Conservation (phyloP, 2,888 invertebrate genomes). For the Pseudococcus jackbeardsleyi region DNA sequence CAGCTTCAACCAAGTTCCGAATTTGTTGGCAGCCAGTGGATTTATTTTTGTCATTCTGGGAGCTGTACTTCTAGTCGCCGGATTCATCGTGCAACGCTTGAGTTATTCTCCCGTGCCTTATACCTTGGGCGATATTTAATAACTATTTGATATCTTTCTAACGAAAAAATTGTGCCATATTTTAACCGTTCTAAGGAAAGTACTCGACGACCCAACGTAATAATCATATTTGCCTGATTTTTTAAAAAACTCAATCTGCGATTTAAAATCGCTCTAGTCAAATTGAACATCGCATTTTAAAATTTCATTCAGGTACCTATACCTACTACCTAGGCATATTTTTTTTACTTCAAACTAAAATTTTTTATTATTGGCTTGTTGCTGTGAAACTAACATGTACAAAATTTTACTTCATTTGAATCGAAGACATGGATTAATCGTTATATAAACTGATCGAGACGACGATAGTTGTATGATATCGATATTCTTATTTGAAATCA, state of each 20-base stretch:
- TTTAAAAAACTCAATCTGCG: background rate
- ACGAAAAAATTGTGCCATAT: background rate
- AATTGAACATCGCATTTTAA: conserved; percentile 14
- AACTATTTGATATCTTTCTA: background rate
- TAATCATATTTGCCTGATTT: no score
- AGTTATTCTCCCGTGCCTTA: conserved; percentile 16
- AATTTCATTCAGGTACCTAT: background rate
- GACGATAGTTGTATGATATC: no score
- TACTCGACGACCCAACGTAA: background rate
- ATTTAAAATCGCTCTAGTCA: background rate
- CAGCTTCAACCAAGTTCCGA: conserved; percentile 43
- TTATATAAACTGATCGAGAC: no score
- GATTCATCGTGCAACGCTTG: conserved; percentile 23
- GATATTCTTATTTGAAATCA: no score
- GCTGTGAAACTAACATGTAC: no score
- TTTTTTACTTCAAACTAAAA: no score
- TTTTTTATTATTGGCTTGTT: no score
- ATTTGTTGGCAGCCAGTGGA: conserved; percentile 22
- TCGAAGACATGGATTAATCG: no score
- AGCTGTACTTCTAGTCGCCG: conserved; percentile 19
- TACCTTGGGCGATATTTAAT: background rate
- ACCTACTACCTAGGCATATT: no score
- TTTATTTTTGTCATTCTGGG: conserved; percentile 32
- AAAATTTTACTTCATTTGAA: no score
- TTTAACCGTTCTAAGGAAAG: background rate